phyloP scores from a whole-genome alignment of 2,113 vertebrate genomes.

The Antechinus flavipes region DNA sequence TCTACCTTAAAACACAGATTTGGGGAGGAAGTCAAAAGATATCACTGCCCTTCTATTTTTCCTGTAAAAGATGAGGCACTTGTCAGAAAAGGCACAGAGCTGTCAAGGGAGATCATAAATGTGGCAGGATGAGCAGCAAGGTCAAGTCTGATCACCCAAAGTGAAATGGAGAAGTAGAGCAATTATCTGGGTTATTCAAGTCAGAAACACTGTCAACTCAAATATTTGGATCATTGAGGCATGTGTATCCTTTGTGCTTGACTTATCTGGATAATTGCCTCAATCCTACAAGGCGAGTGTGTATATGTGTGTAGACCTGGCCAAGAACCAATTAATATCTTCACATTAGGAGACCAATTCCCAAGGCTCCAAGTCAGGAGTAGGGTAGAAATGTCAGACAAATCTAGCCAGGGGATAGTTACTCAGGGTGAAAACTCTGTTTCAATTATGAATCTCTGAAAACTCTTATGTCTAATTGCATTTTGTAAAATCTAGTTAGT shows the following conservation, averaged over 20 bases:
- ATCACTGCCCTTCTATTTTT: not conserved
- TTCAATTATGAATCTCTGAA: constrained; percentile 68
- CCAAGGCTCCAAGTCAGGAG: constrained; percentile 48
- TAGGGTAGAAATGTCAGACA: constrained; percentile 48
- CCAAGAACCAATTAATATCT: constrained; percentile 67
- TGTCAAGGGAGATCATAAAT: not conserved
- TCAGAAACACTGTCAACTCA: constrained; percentile 62
- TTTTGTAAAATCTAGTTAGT: constrained; percentile 57
- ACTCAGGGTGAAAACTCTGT: constrained; percentile 54
- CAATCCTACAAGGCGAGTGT: constrained; percentile 30
- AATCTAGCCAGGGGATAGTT: constrained; percentile 43
- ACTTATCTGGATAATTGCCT: constrained; percentile 73
- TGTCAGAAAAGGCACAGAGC: not conserved
- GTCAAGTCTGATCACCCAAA: not conserved
- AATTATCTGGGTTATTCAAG: constrained; percentile 68
- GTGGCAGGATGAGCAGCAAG: constrained; percentile 5
- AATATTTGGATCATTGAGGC: constrained; percentile 48
- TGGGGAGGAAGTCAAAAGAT: not conserved
- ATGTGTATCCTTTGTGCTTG: constrained; percentile 20
- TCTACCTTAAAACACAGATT: not conserved
- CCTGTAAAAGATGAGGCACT: not conserved
- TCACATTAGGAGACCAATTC: constrained; percentile 25
- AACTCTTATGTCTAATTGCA: constrained; percentile 47
- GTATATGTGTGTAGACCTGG: constrained; percentile 21
- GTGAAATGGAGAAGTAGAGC: constrained; percentile 26